phyloP scores from a whole-genome alignment of 2,797 vertebrate species.

The Pempheris klunzingeri region DNA sequence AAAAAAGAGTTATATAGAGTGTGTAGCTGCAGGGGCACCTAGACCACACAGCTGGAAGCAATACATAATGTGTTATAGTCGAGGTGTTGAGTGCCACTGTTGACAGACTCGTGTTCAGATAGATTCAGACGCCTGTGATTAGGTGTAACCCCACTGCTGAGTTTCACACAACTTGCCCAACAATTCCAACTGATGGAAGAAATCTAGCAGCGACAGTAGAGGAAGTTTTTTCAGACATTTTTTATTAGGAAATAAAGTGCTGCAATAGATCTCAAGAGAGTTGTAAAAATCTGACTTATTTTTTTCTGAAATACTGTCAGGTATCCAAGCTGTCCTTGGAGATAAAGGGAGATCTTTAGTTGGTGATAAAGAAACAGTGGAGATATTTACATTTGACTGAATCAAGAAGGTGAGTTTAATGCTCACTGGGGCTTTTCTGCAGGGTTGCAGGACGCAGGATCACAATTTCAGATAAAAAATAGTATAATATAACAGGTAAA shows the following conservation, averaged over 20 bases:
- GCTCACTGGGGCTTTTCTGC: not conserved
- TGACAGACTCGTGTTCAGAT: constrained; percentile 69
- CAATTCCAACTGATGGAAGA: constrained; percentile 41
- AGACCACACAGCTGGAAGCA: constrained; percentile 73
- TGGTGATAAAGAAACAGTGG: constrained; percentile 25
- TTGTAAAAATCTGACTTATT: constrained; percentile 36
- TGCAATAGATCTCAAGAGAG: constrained; percentile 45
- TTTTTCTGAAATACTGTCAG: constrained; percentile 53
- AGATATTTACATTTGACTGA: constrained; percentile 33
- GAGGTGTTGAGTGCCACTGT: constrained; percentile 62
- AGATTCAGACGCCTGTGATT: constrained; percentile 58
- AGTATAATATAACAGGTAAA: not conserved
- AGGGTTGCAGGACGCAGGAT: not conserved
- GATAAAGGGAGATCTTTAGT: constrained; percentile 19
- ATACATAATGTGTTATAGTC: constrained; percentile 69
- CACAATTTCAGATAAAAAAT: constrained; percentile 4
- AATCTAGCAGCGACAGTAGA: constrained; percentile 28
- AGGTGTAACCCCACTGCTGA: constrained; percentile 34
- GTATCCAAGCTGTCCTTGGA: constrained; percentile 16
- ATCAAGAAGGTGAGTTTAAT: constrained; percentile 20
- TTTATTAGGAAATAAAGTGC: constrained; percentile 62
- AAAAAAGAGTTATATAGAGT: constrained; percentile 7
- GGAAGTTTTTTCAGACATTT: constrained; percentile 48
- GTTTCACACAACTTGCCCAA: constrained; percentile 45
- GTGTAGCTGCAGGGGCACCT: constrained; percentile 20